Base-by-base conservation (phyloP, 2,797 vertebrate genomes). In the Heterohyrax brucei region DNA sequence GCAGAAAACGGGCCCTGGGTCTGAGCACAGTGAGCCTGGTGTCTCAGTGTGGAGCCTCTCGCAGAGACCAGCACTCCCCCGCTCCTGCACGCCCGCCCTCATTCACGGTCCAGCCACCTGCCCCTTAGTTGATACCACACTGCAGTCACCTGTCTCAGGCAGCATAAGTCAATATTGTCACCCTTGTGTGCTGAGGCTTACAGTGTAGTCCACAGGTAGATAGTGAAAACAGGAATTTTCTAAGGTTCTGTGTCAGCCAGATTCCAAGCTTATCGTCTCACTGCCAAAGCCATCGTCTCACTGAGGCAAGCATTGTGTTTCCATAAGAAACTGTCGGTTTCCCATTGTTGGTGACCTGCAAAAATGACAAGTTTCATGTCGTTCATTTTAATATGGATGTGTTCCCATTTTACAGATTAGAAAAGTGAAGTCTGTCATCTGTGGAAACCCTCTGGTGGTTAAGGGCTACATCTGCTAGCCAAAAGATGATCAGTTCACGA, bases 361-460 rank as follows among this genome's bases (percentile, higher is more conserved):
- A 59, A 80, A 87, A 48, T 6, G 30, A 21, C 14, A 48, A 48
- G 18, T 83, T 96, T 81, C 33, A 9, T 44, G 5, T 44, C 24
- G 39, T 83, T 93, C 61, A 19, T 12, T 89, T 44, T 92, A 44
- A 84, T 14, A n/a, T 28, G 39, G 18, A 1, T 30, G 33, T 76
- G 53, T 62, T 53, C 30, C 62, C 53, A 33, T 78, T n/a, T 72
- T 77, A 93, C 61, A 80, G 90, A 83, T 77, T 73, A 50, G 39
- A 13, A 64, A 56, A 93, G 26, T 77, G 44, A 84, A 83, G 81
- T 86, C 72, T 39, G 28, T 33, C n/a, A 10, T 70, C 39, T 39
- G 39, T 39, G 39, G 39, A 39, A 39, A 39, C 39, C 39, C 39
- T 39, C 39, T 39, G 39, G 39, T 39, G 39, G 39, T 39, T 39